These are phyloP conservation scores for Watsonalla binaria DNA, from an alignment of 2,888 invertebrate genomes.

Conservation along the genomic window DNA sequence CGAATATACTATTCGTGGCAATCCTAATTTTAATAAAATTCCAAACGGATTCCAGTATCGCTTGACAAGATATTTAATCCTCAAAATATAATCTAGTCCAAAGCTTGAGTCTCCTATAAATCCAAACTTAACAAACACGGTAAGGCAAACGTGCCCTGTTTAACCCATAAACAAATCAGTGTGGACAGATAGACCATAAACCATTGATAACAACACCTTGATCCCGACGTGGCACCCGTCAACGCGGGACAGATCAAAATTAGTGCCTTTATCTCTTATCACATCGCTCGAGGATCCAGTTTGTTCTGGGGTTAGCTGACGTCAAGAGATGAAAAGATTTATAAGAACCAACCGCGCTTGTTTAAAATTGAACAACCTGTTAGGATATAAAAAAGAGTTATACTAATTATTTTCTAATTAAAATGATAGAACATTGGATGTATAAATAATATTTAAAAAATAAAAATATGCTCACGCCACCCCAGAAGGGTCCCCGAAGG, in stretches of 20 bases:
- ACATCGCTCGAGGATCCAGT: background rate
- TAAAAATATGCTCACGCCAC: too few relatives aligned
- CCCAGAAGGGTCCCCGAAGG: too few relatives aligned
- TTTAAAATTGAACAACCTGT: too few relatives aligned
- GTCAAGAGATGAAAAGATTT: background rate
- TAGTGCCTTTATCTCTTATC: slow-evolving; percentile 10
- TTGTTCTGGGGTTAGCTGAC: slow-evolving; percentile 7
- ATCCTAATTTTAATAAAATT: too few relatives aligned
- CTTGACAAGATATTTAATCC: background rate
- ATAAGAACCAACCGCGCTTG: too few relatives aligned
- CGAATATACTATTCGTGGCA: too few relatives aligned
- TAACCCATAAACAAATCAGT: background rate
- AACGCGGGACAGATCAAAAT: slow-evolving; percentile 14
- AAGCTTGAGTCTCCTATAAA: background rate
- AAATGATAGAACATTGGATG: too few relatives aligned
- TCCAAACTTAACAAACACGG: background rate
- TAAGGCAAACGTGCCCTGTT: background rate
- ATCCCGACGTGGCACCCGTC: slow-evolving; percentile 13
- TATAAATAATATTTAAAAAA: too few relatives aligned
- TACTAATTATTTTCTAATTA: too few relatives aligned
- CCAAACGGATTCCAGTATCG: too few relatives aligned
- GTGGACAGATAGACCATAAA: slow-evolving; percentile 11
- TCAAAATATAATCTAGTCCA: background rate
- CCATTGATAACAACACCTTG: slow-evolving; percentile 10
- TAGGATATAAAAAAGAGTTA: too few relatives aligned